Percentiles rank a stretch among this genome's conserved stretches.
Conservation (phyloP, 2,888 invertebrate species). For the Celastrina argiolus region DNA sequence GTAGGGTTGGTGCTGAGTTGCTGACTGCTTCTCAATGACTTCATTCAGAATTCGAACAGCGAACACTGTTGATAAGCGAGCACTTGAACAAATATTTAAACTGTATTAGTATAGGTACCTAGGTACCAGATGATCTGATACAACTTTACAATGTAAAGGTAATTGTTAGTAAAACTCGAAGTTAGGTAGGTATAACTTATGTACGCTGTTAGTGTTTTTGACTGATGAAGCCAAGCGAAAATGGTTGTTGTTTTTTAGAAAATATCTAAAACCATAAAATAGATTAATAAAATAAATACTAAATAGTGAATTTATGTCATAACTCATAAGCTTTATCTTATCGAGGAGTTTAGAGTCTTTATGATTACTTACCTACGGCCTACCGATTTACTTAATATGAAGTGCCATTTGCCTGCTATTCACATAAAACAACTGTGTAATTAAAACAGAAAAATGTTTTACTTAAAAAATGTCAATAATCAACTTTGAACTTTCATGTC, state of each 20-base stretch:
- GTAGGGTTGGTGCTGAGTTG: slow-evolving; percentile 48
- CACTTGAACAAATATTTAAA: slow-evolving; percentile 68
- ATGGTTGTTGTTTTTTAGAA: too few relatives aligned
- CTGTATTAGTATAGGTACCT: slow-evolving; percentile 26
- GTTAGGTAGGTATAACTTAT: too few relatives aligned
- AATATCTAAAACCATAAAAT: background rate
- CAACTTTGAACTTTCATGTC: too few relatives aligned
- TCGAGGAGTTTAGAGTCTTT: background rate
- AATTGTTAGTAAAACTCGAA: background rate
- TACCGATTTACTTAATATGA: background rate
- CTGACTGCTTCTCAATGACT: slow-evolving; percentile 47
- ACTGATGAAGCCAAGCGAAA: too few relatives aligned
- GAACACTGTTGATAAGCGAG: slow-evolving; percentile 57
- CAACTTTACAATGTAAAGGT: slow-evolving; percentile 15
- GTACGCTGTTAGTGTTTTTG: too few relatives aligned
- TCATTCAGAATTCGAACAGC: slow-evolving; percentile 51
- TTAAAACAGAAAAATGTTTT: too few relatives aligned
- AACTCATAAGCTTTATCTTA: background rate
- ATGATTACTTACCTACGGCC: background rate
- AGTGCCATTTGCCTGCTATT: too few relatives aligned
- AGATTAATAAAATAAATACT: background rate
- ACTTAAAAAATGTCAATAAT: too few relatives aligned
- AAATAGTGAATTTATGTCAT: background rate
- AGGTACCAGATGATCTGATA: slow-evolving; percentile 24
- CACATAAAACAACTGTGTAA: too few relatives aligned